Base-by-base conservation (phyloP, 2,888 invertebrate species). In the Parnassius glacialis region DNA sequence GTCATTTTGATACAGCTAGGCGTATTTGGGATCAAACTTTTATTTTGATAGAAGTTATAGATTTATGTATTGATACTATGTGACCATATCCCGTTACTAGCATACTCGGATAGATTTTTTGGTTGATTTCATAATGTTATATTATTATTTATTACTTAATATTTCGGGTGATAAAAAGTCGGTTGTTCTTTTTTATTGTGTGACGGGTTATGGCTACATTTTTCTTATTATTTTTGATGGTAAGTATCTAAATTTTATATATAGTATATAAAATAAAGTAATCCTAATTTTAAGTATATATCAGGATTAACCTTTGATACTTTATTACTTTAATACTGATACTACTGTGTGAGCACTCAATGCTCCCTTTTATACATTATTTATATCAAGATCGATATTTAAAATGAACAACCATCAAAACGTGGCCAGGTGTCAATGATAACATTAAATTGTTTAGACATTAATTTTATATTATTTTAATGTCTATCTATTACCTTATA, bases 11-110 rank as follows among this genome's bases (percentile, higher is more conserved):
- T 74, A 77, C 73, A 74, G 71, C 76, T 75, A 78, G 75, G 77
- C 74, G 73, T 84, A 81, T 78, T 85, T 86, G 89, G 89, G 89
- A 90, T 83, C 90, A 90, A 89, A 84, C 81, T 80, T 78, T 79
- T 80, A 69, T 69, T 71, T 70, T 68, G 67, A 72, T 71, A 73
- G 69, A 60, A 58, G 60, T 67, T 67, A 67, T 67, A 66, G 48
- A 57, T 47, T 59, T 47, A 57, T 52, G n/a, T 43, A 16, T 59
- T 50, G 48, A 43, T 59, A 25, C 13, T 11, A 34, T 59, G 63
- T 66, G 62, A 52, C 55, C 65, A 61, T 65, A 62, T 61, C 62
- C 57, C 59, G 58, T 61, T 56, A 34, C 42, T 57, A 47, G 20
- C 10, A 10, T 59, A 47, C 16, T 13, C 48, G 3, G 44, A 55